Evolutionary conservation across 2,113 vertebrate genomes (phyloP), one percentile per base, ranked within the genome.

Genomic region (Dipodomys merriami): DNA sequence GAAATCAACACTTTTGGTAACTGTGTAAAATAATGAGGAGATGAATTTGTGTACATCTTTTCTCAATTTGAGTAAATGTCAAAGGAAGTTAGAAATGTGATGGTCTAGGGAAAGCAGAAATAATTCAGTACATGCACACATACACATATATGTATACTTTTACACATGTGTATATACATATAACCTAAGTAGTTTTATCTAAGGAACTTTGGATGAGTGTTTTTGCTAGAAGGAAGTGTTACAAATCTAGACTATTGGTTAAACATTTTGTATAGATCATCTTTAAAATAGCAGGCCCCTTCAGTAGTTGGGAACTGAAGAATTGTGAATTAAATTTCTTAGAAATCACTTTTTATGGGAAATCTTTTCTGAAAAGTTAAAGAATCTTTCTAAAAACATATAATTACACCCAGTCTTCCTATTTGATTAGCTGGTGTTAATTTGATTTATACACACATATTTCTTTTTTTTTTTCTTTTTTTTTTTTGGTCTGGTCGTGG

Each of bases 321-420:
- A 83, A 22, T 64, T 65, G 29, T 86, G 0, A 82, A 25, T 71
- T 86, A 8, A 44, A 22, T 67, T 76, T 94, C 93, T 89, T 83
- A 93, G 20, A 67, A 92, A 60, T 80, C 12, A 90, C 83, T 83
- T 88, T 95, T 0, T 22, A 10, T 64, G 29, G 6, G 83, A 25
- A 88, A 78, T 91, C 2, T 83, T 86, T 95, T 72, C 44, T 77
- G 33, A 82, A 77, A 22, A 76, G 8, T 78, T 69, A 69, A 91
- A 73, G 11, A 62, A 9, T 4, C 18, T 91, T 91, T 94, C 18
- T 57, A 57, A 90, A 95, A 92, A 27, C 39, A 90, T 49, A 73
- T 64, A 83, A 88, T 83, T 3, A 68, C 20, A 29, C 82, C 11
- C 25, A 46, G 22, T 68, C 80, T 87, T 90, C 23, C 73, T 88